These are phyloP conservation scores for Artemia franciscana DNA, from an alignment of 1,140 invertebrate species.

Conservation along the genomic window DNA sequence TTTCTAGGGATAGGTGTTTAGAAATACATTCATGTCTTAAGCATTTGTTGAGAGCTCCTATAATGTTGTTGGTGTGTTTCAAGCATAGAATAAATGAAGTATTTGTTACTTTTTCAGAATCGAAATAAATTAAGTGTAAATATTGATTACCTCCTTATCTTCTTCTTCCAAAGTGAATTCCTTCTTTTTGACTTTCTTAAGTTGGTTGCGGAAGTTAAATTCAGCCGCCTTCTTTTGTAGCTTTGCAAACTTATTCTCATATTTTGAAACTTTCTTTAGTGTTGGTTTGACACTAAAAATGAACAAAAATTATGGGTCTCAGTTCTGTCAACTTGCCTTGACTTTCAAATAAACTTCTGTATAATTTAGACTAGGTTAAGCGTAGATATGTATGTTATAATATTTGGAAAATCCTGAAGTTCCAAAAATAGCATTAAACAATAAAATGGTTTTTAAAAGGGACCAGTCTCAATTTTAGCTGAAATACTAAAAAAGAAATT, in stretches of 20 bases:
- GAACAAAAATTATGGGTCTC: too few relatives aligned
- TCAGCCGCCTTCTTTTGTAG: conserved; percentile 90
- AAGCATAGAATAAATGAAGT: background rate
- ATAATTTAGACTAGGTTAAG: too few relatives aligned
- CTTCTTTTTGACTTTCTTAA: conserved; percentile 96
- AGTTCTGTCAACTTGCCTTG: too few relatives aligned
- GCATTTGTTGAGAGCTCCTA: background rate
- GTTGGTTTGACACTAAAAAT: conserved; percentile 64
- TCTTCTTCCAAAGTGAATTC: conserved; percentile 96
- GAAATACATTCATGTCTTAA: background rate
- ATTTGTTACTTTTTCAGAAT: background rate
- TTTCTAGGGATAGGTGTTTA: background rate
- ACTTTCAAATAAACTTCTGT: too few relatives aligned
- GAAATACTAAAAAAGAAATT: too few relatives aligned
- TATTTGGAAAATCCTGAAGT: too few relatives aligned
- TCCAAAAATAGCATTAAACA: too few relatives aligned
- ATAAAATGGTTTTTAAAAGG: too few relatives aligned
- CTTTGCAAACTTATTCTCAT: conserved; percentile 97
- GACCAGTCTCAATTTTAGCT: too few relatives aligned
- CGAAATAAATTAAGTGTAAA: too few relatives aligned
- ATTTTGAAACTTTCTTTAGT: conserved; percentile 98
- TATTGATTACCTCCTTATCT: conserved; percentile 61
- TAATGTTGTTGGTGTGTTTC: background rate
- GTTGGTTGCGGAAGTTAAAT: conserved; percentile 96
- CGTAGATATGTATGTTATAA: too few relatives aligned